Evolutionary conservation across 2,113 vertebrate genomes (phyloP), one percentile per base, ranked within the genome.

Genomic region (Urocolius indicus): DNA sequence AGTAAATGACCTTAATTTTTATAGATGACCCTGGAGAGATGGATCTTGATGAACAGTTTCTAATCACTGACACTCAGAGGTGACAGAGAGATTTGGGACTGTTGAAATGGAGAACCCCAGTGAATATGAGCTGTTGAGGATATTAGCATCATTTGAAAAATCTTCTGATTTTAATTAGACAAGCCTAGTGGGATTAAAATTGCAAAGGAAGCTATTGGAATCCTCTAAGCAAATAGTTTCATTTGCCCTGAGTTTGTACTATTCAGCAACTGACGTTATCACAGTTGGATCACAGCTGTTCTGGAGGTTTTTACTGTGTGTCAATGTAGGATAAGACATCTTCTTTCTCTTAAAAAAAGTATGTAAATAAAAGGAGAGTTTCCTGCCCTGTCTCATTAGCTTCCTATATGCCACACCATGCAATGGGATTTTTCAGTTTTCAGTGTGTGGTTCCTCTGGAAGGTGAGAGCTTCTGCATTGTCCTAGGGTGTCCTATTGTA

Each of bases 111-210:
- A 80, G 76, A 73, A 43, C 68, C 14, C 54, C 41, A 41, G 41
- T 72, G 91, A 67, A 55, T 51, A 29, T 5, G 13, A 71, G 57
- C 65, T 87, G 58, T 29, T 63, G 74, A 84, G 59, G 38, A 51
- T 55, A 34, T 27, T 72, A 32, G 13, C 26, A 48, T 79, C 20
- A 48, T 48, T 72, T 78, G 62, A 76, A 96, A 96, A 92, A 85
- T 82, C 2, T 63, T 75, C 52, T 75, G 65, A 79, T 82, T 92
- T 95, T 92, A 93, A 93, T 92, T 93, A 88, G 52, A 75, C 52
- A 85, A 48, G 45, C 12, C 62, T 75, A 59, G 45, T 68, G 90
- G 66, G 88, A 79, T 90, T 92, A 87, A 75, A 90, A 61, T 63
- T 45, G 57, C 49, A 67, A 78, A 84, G 63, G 22, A 72, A 93